Percentiles rank a stretch among this genome's conserved stretches.
These are phyloP conservation scores for Ondatra zibethicus DNA, from an alignment of 2,113 vertebrate genomes.

Conservation along the genomic window DNA sequence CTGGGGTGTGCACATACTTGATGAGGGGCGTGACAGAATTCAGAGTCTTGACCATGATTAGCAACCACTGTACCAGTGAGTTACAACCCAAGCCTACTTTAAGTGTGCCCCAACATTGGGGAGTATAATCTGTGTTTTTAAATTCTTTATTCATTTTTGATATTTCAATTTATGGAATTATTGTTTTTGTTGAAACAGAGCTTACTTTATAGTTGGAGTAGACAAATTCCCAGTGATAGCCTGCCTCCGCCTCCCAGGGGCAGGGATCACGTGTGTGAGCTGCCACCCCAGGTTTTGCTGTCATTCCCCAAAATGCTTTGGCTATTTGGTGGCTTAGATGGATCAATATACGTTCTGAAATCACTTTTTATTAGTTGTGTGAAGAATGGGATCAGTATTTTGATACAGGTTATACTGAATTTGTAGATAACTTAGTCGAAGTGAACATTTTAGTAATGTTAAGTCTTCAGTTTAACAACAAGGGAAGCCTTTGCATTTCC, in stretches of 20 bases:
- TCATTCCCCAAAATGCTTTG: neutral
- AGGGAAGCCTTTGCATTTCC: neutral
- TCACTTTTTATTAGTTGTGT: neutral
- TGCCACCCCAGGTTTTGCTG: neutral
- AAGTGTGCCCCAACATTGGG: no score
- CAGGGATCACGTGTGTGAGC: neutral
- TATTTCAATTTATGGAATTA: neutral
- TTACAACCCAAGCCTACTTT: neutral
- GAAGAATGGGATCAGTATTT: neutral
- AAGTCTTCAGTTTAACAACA: neutral
- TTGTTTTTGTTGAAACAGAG: neutral
- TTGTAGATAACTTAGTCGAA: neutral
- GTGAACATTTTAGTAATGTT: no score
- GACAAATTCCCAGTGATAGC: neutral
- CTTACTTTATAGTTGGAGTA: no score
- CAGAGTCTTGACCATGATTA: neutral
- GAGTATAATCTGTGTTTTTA: neutral
- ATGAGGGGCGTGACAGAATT: neutral
- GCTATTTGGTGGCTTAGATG: neutral
- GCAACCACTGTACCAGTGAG: neutral
- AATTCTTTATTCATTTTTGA: neutral
- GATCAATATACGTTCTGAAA: neutral
- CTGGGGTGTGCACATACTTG: neutral
- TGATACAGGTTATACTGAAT: neutral
- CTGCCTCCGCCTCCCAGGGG: neutral